These are phyloP conservation scores for Daubentonia madagascariensis DNA, from an alignment of 2,113 vertebrate species.

Conservation along the genomic window DNA sequence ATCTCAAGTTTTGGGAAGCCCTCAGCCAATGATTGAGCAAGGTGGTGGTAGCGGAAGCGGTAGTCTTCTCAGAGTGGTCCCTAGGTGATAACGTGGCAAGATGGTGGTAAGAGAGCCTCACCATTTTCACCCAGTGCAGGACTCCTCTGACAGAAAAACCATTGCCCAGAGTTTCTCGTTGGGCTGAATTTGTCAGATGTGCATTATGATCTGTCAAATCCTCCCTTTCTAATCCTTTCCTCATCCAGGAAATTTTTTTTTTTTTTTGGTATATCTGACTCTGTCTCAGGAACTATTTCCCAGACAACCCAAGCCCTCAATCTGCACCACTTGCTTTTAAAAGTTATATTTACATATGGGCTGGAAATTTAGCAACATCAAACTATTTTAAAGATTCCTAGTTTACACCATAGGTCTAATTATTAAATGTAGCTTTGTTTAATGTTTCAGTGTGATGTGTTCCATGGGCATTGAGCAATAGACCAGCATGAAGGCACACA, in stretches of 20 bases:
- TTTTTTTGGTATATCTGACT: not conserved
- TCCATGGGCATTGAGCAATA: not conserved
- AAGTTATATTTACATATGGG: not conserved
- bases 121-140: not conserved
- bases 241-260: not conserved
- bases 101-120: accelerated
- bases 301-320: not conserved
- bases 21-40: not conserved
- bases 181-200: not conserved
- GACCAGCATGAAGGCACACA: not conserved
- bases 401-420: not conserved
- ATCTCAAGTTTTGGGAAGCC: not conserved
- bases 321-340: not conserved
- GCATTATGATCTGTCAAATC: not conserved
- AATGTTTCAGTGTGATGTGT: not conserved
- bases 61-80: not conserved
- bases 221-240: not conserved
- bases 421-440: not conserved
- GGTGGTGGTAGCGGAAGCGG: accelerated
- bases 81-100: not conserved
- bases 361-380: not conserved
- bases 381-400: not conserved
- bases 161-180: not conserved
- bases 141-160: not conserved
- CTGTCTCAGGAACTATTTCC: not conserved